Evolutionary conservation across 2,113 vertebrate species (phyloP), one percentile per base, ranked within the genome.

Genomic region (Atractosteus spatula): DNA sequence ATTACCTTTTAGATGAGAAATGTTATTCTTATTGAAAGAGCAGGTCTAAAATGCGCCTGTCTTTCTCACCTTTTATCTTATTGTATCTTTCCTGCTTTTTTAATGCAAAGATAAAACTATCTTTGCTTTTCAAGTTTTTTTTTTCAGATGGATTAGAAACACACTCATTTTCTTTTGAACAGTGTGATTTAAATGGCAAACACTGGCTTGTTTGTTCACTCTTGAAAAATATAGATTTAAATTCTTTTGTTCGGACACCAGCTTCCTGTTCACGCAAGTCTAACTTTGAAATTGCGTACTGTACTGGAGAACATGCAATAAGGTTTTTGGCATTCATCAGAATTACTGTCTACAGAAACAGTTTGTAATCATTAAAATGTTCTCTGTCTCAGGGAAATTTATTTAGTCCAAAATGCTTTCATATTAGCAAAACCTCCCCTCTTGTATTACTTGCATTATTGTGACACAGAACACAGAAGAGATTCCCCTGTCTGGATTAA

Each of bases 1-100:
- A 93, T 93, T 93, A 93, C 91, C 91, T 93, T 92, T 93, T 91
- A 93, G 89, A 89, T 93, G 59, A 29, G 59, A 62, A 62, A 62
- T 62, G 17, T 62, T 62, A 62, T 91, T 92, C 88, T 91, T 89
- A 91, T 90, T 93, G 89, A 93, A 86, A 80, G 85, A 89, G 86
- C 90, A 29, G 86, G 86, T 89, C 89, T 90, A 85, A 87, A 89
- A 90, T 86, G 85, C 72, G 69, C 62, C 73, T 87, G 86, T 89
- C 84, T 89, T 84, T 90, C 84, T 79, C 85, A 90, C 86, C 84
- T 90, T 89, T 88, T 86, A 89, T 87, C 80, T 87, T 85, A 87
- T 79, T 79, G 56, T 79, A 72, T 78, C 65, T 76, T 74, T 61
- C 56, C 63, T 57, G 44, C 65, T 68, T 67, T 57, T 76, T 81